phyloP scores from a whole-genome alignment of 2,797 vertebrate species.

The Sandelia bainsii region DNA sequence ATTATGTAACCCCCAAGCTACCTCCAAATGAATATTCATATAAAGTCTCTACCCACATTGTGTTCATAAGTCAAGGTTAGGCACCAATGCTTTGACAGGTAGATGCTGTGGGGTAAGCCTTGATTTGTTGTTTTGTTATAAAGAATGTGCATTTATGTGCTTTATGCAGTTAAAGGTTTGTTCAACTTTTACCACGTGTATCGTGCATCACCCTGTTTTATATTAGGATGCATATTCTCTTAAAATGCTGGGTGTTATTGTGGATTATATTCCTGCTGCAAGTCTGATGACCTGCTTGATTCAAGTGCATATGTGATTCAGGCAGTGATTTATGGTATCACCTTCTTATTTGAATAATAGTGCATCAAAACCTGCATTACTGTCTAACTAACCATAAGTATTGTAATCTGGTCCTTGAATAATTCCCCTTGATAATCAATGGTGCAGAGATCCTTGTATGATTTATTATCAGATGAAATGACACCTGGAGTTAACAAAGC shows the following conservation, averaged over 20 bases:
- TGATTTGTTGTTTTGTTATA: background rate
- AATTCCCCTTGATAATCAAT: slow-evolving; percentile 65
- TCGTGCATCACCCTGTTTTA: background rate
- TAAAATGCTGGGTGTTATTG: background rate
- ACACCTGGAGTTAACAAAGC: slow-evolving; percentile 59
- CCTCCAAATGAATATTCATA: background rate
- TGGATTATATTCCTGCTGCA: slow-evolving; percentile 19
- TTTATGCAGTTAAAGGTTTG: background rate
- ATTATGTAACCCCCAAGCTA: background rate
- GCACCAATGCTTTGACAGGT: background rate
- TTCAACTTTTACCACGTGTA: background rate
- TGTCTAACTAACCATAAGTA: slow-evolving; percentile 54
- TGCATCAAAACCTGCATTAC: slow-evolving; percentile 43
- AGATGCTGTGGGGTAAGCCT: background rate
- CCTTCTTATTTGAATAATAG: slow-evolving; percentile 68
- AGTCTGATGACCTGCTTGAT: slow-evolving; percentile 29
- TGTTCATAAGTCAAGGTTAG: background rate
- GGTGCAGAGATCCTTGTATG: slow-evolving; percentile 56
- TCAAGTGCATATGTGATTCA: slow-evolving; percentile 29
- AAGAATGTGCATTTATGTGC: background rate
- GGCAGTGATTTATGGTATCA: slow-evolving; percentile 65
- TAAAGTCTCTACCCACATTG: background rate
- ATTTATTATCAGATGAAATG: slow-evolving; percentile 65
- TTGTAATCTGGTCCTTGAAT: slow-evolving; percentile 75
- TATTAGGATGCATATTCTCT: background rate